Conservation (phyloP, 2,888 invertebrate genomes). For the Eumerus sabulonum region DNA sequence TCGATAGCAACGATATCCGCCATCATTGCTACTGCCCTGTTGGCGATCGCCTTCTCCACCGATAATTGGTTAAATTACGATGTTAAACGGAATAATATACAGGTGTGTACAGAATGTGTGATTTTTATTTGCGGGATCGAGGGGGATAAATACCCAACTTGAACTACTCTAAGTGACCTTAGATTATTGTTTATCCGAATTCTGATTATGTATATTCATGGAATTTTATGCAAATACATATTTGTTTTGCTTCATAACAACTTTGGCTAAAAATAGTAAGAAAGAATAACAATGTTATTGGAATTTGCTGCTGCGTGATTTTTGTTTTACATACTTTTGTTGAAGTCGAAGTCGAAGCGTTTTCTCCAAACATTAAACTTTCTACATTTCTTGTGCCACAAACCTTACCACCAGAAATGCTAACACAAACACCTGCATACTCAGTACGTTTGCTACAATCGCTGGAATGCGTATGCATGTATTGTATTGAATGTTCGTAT, state of each 20-base stretch:
- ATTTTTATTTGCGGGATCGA: conserved; percentile 7
- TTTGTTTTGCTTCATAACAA: too few species aligned
- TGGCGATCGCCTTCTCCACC: conserved; percentile 96
- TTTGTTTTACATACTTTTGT: neutral
- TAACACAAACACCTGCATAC: conserved; percentile 65
- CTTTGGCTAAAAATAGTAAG: too few species aligned
- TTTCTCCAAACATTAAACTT: conserved; percentile 68
- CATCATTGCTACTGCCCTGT: conserved; percentile 94
- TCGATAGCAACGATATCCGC: conserved; percentile 97
- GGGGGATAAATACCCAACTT: conserved; percentile 11
- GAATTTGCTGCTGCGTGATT: too few species aligned
- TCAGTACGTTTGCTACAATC: conserved; percentile 40
- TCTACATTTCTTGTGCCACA: conserved; percentile 67
- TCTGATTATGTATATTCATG: conserved; percentile 13
- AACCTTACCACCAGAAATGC: conserved; percentile 58
- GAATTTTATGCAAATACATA: conserved; percentile 36
- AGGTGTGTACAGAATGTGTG: conserved; percentile 81
- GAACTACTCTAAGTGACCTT: conserved; percentile 44
- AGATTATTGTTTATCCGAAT: conserved; percentile 20
- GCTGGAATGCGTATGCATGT: conserved; percentile 43
- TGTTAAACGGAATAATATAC: conserved; percentile 92
- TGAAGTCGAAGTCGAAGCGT: conserved; percentile 63
- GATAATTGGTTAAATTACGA: conserved; percentile 98
- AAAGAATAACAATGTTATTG: too few species aligned
- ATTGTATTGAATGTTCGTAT: too few species aligned